Evolutionary conservation across 2,113 vertebrate genomes (phyloP).

Genomic region (Leptocoma aspasia): DNA sequence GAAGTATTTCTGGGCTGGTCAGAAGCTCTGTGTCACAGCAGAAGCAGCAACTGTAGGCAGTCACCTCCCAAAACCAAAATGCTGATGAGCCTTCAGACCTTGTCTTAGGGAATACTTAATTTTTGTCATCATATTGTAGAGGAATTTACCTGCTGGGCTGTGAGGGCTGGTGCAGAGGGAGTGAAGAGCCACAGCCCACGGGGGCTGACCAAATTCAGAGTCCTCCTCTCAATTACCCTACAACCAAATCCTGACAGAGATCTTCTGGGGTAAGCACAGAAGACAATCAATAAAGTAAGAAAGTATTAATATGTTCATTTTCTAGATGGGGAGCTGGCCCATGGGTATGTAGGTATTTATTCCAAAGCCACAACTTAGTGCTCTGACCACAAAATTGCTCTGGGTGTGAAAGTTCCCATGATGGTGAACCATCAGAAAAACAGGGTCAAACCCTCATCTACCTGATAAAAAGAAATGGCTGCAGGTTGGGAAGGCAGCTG

Average conservation of each 20-base stretch:
- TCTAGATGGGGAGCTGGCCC: background rate
- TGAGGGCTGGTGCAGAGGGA: background rate
- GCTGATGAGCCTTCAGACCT: background rate
- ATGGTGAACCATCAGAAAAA: background rate
- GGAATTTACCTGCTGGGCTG: background rate
- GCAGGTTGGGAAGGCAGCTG: background rate
- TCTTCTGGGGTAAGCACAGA: background rate
- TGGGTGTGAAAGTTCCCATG: background rate
- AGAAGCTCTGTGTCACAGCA: background rate
- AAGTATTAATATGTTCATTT: background rate
- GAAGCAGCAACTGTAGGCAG: background rate
- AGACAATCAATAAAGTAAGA: background rate
- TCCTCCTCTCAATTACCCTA: background rate
- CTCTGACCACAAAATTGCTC: background rate
- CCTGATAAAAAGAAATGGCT: background rate
- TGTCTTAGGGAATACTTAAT: background rate
- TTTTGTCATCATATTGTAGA: background rate
- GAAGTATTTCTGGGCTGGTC: background rate
- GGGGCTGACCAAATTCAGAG: background rate
- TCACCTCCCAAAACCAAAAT: background rate
- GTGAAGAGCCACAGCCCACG: background rate
- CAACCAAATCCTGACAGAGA: background rate
- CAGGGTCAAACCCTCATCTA: background rate
- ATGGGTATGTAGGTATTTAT: background rate
- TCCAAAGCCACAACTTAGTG: background rate